Conservation (phyloP, 2,888 invertebrate species). For the Crepidodera aurea region DNA sequence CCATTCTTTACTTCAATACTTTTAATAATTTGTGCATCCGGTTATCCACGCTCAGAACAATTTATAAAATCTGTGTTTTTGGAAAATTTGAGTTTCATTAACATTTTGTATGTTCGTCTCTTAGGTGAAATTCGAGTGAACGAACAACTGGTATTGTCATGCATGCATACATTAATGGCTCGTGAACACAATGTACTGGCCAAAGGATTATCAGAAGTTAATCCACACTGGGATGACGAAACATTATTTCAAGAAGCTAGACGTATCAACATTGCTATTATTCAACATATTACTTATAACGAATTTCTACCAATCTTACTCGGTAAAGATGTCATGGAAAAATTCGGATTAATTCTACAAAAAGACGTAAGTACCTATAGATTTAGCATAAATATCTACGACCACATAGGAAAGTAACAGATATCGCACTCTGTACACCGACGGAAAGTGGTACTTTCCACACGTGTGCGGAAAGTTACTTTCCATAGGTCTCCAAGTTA, state of each 20-base stretch:
- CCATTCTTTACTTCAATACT: no score
- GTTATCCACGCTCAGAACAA: no score
- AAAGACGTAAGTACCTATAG: constrained; percentile 75
- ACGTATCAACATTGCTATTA: constrained; percentile 83
- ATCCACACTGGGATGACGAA: constrained; percentile 95
- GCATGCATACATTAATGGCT: constrained; percentile 91
- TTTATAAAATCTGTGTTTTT: no score
- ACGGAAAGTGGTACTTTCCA: no score
- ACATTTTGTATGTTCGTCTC: constrained; percentile 39
- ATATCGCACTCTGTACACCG: no score
- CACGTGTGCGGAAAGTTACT: no score
- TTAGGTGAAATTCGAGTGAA: constrained; percentile 90
- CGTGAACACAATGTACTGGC: constrained; percentile 91
- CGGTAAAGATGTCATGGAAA: constrained; percentile 91
- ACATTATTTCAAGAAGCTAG: constrained; percentile 88
- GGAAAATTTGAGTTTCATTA: no score
- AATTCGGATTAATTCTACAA: constrained; percentile 83
- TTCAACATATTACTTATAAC: constrained; percentile 90
- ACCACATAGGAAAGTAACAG: no score
- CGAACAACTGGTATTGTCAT: constrained; percentile 87
- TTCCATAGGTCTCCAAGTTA: no score
- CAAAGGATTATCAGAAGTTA: constrained; percentile 75
- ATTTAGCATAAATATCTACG: no score
- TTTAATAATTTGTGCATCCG: no score
- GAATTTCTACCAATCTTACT: constrained; percentile 89